A percentile compares a stretch with the other conserved stretches of the same genome.
phyloP scores from a whole-genome alignment of 2,888 invertebrate species.

The Protophormia terraenovae region DNA sequence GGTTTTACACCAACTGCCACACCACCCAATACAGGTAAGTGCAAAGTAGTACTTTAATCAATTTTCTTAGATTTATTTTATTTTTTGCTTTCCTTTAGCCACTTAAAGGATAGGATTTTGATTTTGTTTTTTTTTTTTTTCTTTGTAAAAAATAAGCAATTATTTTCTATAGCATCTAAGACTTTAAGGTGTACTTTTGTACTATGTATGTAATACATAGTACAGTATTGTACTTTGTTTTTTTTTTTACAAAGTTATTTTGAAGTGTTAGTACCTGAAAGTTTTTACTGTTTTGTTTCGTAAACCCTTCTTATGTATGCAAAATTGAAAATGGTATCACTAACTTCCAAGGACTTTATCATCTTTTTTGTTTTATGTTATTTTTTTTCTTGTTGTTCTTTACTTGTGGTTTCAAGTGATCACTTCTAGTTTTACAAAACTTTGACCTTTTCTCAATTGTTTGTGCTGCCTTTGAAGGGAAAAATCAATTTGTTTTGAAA shows the following conservation, averaged over 20 bases:
- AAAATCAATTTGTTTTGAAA: constrained; percentile 13
- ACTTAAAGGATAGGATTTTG: background rate
- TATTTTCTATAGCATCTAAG: background rate
- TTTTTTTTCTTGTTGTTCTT: background rate
- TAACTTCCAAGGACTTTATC: constrained; percentile 47
- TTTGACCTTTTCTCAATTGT: constrained; percentile 58
- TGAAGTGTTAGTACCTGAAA: constrained; percentile 44
- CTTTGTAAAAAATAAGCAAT: background rate
- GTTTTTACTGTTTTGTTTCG: background rate
- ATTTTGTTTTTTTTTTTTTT: background rate
- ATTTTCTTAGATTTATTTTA: constrained; percentile 32
- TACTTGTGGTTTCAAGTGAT: constrained; percentile 42
- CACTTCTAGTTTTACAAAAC: constrained; percentile 55
- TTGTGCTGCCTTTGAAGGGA: background rate
- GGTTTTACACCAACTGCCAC: constrained; percentile 51
- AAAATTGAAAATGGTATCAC: constrained; percentile 13
- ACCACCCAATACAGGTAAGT: constrained; percentile 74
- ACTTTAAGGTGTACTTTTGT: background rate
- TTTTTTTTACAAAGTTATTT: constrained; percentile 42
- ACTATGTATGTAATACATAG: background rate
- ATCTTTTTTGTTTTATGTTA: too few species aligned
- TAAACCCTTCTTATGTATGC: background rate
- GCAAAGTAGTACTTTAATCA: constrained; percentile 6
- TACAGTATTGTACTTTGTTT: constrained; percentile 3
- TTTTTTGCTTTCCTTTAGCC: background rate